Evolutionary conservation across 1,140 invertebrate species (phyloP), one percentile per base, ranked within the genome.

Genomic region (Archegozetes longisetosus): DNA sequence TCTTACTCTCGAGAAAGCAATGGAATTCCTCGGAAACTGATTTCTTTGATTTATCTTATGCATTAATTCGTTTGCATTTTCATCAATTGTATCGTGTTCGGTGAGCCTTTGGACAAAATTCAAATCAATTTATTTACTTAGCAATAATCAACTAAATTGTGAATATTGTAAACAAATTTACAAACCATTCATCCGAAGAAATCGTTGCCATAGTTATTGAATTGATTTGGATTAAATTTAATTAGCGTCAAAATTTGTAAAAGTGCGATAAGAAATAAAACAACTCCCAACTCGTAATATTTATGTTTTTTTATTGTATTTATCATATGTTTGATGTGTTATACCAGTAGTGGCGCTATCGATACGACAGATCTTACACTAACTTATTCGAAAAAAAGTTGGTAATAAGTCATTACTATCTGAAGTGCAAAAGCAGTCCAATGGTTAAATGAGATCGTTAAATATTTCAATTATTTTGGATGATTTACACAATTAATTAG

Each of bases 11-110:
- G 57, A 46, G 50, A 51, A 58, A 9, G 57, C 20, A n/a, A 17
- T 2, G 1, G 57, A 49, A 27, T 58, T 58, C 14, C 13, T 58
- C 32, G 57, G 57, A 51, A 49, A 58, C 26, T 58, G 57, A 53
- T 58, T 58, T 20, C 57, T 40, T 53, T 58, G 57, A 46, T 51
- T 58, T 20, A 58, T n/a, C 25, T 58, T 58, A 27, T 58, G 57
- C 57, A 58, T 58, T 17, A 58, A 28, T 25, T 58, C 47, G 49
- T 58, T 53, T 6, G 46, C 57, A 51, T 49, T 25, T 40, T 58
- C 57, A 32, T 58, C 57, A 40, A 58, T 58, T 20, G 17, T 57
- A n/a, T 57, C 55, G n/a, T 4, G 12, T 25, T 57, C 55, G 22
- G 17, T 46, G 17, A 57, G 17, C 55, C 55, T 57, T 40, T 40